Evolutionary conservation across 2,113 vertebrate species (phyloP).

Genomic region (Chamaetylas fuelleborni): DNA sequence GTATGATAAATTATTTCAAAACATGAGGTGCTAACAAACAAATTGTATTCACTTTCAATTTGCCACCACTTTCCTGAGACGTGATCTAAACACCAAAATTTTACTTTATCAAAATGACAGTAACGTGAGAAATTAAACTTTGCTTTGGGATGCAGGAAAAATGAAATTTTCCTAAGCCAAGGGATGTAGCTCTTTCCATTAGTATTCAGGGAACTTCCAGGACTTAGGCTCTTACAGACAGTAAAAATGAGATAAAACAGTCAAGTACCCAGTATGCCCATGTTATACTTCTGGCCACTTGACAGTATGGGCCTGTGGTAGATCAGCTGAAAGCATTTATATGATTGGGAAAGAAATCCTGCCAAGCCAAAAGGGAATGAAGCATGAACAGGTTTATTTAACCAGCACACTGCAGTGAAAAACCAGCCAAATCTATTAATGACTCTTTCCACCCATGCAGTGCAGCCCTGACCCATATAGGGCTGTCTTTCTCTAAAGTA

Average conservation of each 20-base stretch:
- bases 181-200: slow-evolving; percentile 18
- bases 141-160: slow-evolving; percentile 8
- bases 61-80: slow-evolving; percentile 52
- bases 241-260: background rate
- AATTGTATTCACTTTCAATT: slow-evolving; percentile 66
- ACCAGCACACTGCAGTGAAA: background rate
- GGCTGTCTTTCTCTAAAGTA: background rate
- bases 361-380: background rate
- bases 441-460: background rate
- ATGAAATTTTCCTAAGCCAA: slow-evolving; percentile 33
- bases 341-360: background rate
- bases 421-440: background rate
- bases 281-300: background rate
- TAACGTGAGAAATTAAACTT: slow-evolving; percentile 63
- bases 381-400: background rate
- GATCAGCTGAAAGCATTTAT: background rate
- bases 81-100: slow-evolving; percentile 59
- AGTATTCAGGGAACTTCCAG: slow-evolving; percentile 20
- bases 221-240: background rate
- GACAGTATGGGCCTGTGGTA: background rate
- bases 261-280: background rate
- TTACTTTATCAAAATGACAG: slow-evolving; percentile 41
- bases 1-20: slow-evolving; percentile 69
- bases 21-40: slow-evolving; percentile 67
- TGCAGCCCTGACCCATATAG: background rate